Evolutionary conservation across 2,888 invertebrate species (phyloP).

Genomic region (Candidula unifasciata): DNA sequence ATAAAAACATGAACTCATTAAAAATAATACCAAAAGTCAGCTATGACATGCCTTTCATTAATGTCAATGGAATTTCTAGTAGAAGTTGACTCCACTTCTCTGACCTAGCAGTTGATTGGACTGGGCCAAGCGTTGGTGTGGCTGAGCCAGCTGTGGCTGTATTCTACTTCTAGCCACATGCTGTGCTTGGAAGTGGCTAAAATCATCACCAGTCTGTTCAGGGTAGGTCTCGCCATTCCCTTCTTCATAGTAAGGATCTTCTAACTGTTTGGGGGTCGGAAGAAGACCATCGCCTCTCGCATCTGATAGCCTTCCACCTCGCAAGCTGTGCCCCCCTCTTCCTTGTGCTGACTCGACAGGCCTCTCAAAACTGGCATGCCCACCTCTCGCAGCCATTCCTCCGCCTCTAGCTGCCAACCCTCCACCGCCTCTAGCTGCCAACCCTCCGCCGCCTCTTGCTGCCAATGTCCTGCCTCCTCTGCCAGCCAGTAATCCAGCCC

Average conservation of each 20-base stretch:
- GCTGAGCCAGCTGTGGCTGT: neutral
- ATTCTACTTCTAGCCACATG: neutral
- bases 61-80: neutral
- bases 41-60: too few species aligned
- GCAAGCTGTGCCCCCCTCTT: neutral
- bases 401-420: neutral
- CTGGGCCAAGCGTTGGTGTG: neutral
- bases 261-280: neutral
- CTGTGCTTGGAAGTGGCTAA: neutral
- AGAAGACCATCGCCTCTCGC: neutral
- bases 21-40: too few species aligned
- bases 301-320: neutral
- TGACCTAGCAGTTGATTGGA: neutral
- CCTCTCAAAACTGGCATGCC: neutral
- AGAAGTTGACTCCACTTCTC: slow-evolving; percentile 15
- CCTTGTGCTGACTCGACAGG: neutral
- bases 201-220: too few species aligned
- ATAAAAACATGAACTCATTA: neutral
- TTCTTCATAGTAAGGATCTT: slow-evolving; percentile 1
- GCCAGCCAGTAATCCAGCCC: neutral
- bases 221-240: neutral
- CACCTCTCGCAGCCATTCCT: neutral
- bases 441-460: neutral
- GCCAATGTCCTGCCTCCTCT: neutral
- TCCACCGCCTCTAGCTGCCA: neutral